A percentile compares a stretch with the other conserved stretches of the same genome.
These are phyloP conservation scores for Iguana delicatissima DNA, from an alignment of 2,797 vertebrate species.

Conservation along the genomic window DNA sequence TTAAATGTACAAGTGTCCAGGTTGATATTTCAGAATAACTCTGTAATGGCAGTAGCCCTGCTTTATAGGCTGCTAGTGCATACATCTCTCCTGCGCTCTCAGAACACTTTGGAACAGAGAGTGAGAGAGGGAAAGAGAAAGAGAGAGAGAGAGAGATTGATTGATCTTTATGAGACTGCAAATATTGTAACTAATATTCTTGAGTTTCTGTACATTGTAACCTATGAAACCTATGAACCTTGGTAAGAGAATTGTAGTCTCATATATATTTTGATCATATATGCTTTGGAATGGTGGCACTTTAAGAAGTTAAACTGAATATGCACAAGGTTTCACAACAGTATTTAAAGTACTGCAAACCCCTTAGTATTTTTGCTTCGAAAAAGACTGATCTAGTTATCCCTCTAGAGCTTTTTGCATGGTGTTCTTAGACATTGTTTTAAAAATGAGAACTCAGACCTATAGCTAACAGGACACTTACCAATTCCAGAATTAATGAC, in stretches of 20 bases:
- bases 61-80: not conserved
- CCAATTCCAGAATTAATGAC: not conserved
- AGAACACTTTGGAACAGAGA: too few relatives aligned
- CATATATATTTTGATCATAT: too few relatives aligned
- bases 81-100: not conserved
- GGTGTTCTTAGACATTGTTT: not conserved
- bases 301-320: not conserved
- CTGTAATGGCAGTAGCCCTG: not conserved
- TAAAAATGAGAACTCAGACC: not conserved
- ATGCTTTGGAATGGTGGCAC: not conserved
- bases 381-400: not conserved
- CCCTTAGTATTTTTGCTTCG: not conserved
- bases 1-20: not conserved
- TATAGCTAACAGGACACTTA: not conserved
- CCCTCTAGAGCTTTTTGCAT: not conserved
- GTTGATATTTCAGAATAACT: not conserved
- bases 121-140: not conserved
- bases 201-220: not conserved
- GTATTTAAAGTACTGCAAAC: not conserved
- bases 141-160: too few relatives aligned
- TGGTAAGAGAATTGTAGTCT: not conserved
- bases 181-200: not conserved
- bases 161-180: not conserved
- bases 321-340: too few relatives aligned
- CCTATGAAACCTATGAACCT: not conserved